A percentile compares a stretch with the other conserved stretches of the same genome.
Evolutionary conservation across 2,888 invertebrate species (phyloP).

Genomic region (Scotopteryx bipunctaria): DNA sequence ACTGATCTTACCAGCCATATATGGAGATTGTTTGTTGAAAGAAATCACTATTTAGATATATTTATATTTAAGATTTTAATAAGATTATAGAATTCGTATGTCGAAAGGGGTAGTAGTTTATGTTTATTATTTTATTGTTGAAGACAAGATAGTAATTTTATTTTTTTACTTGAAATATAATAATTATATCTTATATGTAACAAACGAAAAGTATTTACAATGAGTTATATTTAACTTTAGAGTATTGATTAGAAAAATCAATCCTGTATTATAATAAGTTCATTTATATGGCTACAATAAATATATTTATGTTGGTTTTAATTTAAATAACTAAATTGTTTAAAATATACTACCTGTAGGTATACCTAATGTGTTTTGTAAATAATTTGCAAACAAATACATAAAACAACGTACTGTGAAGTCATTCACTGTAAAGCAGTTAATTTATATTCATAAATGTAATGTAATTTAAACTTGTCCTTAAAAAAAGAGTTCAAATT

Average conservation of each 20-base stretch:
- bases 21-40: neutral
- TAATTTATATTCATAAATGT: too few species aligned
- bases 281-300: neutral
- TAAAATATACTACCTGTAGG: too few species aligned
- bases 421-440: conserved; percentile 1
- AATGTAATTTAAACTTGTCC: too few species aligned
- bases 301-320: conserved; percentile 8
- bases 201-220: conserved; percentile 17
- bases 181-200: neutral
- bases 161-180: conserved; percentile 11
- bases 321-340: too few species aligned
- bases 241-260: conserved; percentile 4
- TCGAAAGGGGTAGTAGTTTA: conserved; percentile 14
- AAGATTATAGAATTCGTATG: conserved; percentile 12
- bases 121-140: conserved; percentile 17
- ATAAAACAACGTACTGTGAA: conserved; percentile 10
- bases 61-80: conserved; percentile 16
- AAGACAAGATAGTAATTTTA: conserved; percentile 20
- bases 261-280: conserved; percentile 9
- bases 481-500: too few species aligned
- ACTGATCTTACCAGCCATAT: conserved; percentile 1
- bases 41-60: conserved; percentile 1
- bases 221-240: neutral
- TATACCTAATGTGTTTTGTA: neutral
- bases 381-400: conserved; percentile 6